Conservation (phyloP, 2,888 invertebrate species). For the Trisateles emortualis region DNA sequence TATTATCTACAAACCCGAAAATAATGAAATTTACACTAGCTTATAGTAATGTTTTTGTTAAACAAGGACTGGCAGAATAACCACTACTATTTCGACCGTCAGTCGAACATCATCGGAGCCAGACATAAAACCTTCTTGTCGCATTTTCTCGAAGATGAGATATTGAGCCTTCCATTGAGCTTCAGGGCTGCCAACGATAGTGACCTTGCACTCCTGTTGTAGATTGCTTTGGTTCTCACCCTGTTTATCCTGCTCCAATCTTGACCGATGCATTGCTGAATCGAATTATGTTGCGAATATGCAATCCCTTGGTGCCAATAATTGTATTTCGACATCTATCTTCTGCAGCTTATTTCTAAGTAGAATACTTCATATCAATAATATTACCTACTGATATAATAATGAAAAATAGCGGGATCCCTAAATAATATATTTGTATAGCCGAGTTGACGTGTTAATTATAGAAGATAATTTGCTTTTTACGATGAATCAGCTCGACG, state of each 20-base stretch:
- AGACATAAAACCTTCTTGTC: conserved; percentile 96
- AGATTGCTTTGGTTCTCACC: conserved; percentile 88
- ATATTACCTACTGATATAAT: not conserved
- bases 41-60: too few relatives aligned
- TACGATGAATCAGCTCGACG: conserved; percentile 65
- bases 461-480: conserved; percentile 47
- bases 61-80: too few relatives aligned
- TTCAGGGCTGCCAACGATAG: conserved; percentile 97
- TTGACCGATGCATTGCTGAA: conserved; percentile 98
- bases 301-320: conserved; percentile 98
- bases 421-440: conserved; percentile 1
- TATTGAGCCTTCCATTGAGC: conserved; percentile 99
- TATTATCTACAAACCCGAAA: too few relatives aligned
- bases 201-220: conserved; percentile 96
- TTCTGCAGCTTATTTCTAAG: not conserved
- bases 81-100: conserved; percentile 96
- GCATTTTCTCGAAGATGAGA: conserved; percentile 98
- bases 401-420: not conserved
- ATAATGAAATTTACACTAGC: too few relatives aligned
- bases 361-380: too few relatives aligned
- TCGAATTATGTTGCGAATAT: conserved; percentile 98
- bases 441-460: conserved; percentile 25
- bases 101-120: conserved; percentile 97
- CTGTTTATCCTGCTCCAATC: conserved; percentile 94
- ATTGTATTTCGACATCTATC: too few relatives aligned